phyloP scores from a whole-genome alignment of 2,797 vertebrate genomes.

The Parauchenoglanis punctatus region DNA sequence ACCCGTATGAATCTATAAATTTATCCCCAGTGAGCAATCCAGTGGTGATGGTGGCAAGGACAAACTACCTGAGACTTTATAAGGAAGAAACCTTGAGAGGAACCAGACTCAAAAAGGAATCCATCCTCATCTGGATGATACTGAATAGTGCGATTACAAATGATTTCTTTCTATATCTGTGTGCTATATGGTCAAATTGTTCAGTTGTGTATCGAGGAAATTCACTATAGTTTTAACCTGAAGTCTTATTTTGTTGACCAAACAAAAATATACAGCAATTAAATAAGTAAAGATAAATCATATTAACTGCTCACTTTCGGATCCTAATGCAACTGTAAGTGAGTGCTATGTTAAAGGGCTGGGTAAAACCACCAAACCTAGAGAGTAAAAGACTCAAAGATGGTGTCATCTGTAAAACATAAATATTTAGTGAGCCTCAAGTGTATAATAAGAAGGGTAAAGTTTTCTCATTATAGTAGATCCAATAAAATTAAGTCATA shows the following conservation, averaged over 20 bases:
- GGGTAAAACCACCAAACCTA: not conserved
- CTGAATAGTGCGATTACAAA: no score
- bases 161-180: no score
- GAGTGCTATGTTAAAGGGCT: not conserved
- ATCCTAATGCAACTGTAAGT: not conserved
- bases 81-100: no score
- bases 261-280: not conserved
- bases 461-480: not conserved
- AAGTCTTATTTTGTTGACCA: not conserved
- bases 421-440: not conserved
- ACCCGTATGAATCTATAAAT: no score
- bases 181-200: no score
- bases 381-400: not conserved
- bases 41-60: no score
- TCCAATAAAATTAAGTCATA: not conserved
- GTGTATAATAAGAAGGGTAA: not conserved
- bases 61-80: no score
- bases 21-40: no score
- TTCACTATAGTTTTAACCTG: no score
- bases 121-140: no score
- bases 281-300: not conserved
- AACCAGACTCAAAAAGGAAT: no score
- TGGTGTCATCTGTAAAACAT: not conserved
- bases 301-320: not conserved
- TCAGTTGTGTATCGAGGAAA: no score